Base-by-base conservation (phyloP, 2,888 invertebrate genomes). In the Ormia ochracea region DNA sequence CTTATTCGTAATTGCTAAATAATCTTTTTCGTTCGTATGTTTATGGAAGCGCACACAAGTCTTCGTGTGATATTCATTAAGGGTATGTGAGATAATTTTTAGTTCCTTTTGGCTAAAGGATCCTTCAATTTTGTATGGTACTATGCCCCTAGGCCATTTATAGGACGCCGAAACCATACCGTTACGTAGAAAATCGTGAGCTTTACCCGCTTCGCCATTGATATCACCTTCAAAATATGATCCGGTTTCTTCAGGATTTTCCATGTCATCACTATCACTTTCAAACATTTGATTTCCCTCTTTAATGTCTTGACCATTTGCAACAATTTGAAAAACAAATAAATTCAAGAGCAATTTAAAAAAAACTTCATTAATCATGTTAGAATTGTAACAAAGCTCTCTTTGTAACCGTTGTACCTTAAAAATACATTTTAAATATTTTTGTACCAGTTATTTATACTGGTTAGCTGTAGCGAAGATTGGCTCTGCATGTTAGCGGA, bases 191-290 rank as follows among this genome's bases (percentile, higher is more conserved):
- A 54, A 61, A n/a, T 82, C 78, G 65, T 78, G 9, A 85, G 83
- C 17, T 83, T 83, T 1, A 31, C 74, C 0, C 74, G 36, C 0
- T 7, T 93, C 93, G 80, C 94, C 92, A 19, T 95, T 88, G 68
- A 96, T 94, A 84, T 96, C 96, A 4, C 95, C 95, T 86, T 96
- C 94, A 0, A 92, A 91, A 85, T 95, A 96, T n/a, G 91, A 92
- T 0, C 96, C 95, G 84, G 94, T 88, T 85, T 96, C 96, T 86
- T 96, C 96, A 0, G 96, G 95, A 86, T 95, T 95, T 81, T 92
- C 90, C 0, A 43, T 33, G 0, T 79, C 84, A 3, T 79, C 38
- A 0, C 50, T 10, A 12, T 50, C 73, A 4, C 72, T 75, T 31
- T 43, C 23, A 9, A 43, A 33, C 4, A 41, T 17, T 41, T 26